phyloP scores from a whole-genome alignment of 2,113 vertebrate genomes.

The Spheniscus mendiculus region DNA sequence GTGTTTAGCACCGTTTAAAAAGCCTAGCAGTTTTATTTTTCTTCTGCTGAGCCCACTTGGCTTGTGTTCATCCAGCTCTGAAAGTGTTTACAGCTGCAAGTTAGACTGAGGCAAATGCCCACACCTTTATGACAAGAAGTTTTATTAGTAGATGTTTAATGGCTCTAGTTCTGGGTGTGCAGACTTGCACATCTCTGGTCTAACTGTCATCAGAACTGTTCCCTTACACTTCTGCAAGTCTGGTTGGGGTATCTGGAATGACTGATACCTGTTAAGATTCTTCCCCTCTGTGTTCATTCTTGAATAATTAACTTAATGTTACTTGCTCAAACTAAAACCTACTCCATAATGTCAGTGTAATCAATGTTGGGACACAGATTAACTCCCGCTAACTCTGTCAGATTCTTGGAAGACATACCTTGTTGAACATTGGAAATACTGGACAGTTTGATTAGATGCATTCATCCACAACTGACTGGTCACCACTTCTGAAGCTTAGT shows the following conservation, averaged over 20 bases:
- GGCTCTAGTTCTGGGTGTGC: neutral
- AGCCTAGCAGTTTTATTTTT: neutral
- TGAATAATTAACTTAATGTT: neutral
- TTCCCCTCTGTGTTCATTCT: neutral
- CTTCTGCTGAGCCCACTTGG: neutral
- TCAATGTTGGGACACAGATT: neutral
- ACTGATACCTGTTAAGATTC: neutral
- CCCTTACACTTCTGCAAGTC: neutral
- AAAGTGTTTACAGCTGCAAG: neutral
- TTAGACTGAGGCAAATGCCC: neutral
- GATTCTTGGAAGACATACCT: neutral
- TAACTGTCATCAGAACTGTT: neutral
- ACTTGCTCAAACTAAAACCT: neutral
- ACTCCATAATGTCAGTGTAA: neutral
- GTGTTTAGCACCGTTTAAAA: neutral
- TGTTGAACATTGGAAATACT: neutral
- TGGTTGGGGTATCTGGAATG: neutral
- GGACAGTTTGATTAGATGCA: neutral
- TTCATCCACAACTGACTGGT: neutral
- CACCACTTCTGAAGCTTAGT: neutral
- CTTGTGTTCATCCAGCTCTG: neutral
- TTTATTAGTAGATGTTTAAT: neutral
- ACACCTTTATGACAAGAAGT: neutral
- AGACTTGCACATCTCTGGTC: fast-evolving
- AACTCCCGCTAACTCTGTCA: neutral